phyloP scores from a whole-genome alignment of 2,113 vertebrate species.

The Cavia aperea region DNA sequence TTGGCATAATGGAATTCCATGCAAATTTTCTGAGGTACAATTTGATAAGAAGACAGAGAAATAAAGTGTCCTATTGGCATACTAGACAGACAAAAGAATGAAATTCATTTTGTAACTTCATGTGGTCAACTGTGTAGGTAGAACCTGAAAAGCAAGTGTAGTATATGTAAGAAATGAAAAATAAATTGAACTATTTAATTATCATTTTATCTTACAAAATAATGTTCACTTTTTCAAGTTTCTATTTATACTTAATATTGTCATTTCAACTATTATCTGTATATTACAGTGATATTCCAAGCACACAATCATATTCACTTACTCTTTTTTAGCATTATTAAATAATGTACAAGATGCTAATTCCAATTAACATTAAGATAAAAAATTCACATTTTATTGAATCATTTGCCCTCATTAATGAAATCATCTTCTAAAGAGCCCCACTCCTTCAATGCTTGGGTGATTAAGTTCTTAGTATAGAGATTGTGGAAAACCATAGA shows the following conservation, averaged over 20 bases:
- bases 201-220: neutral
- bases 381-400: neutral
- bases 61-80: neutral
- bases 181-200: neutral
- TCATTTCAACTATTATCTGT: neutral
- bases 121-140: neutral
- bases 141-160: neutral
- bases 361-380: neutral
- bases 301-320: neutral
- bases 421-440: neutral
- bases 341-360: slow-evolving; percentile 29
- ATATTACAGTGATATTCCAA: neutral
- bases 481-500: neutral
- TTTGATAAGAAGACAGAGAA: neutral
- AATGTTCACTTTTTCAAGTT: neutral
- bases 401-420: neutral
- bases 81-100: neutral
- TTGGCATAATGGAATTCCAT: neutral
- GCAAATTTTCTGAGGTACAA: neutral
- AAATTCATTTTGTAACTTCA: slow-evolving; percentile 9
- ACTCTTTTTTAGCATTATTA: neutral
- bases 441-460: neutral
- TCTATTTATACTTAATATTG: neutral
- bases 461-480: neutral
- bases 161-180: neutral